Evolutionary conservation across 2,888 invertebrate species (phyloP).

Genomic region (Cataglyphis altisquamis): DNA sequence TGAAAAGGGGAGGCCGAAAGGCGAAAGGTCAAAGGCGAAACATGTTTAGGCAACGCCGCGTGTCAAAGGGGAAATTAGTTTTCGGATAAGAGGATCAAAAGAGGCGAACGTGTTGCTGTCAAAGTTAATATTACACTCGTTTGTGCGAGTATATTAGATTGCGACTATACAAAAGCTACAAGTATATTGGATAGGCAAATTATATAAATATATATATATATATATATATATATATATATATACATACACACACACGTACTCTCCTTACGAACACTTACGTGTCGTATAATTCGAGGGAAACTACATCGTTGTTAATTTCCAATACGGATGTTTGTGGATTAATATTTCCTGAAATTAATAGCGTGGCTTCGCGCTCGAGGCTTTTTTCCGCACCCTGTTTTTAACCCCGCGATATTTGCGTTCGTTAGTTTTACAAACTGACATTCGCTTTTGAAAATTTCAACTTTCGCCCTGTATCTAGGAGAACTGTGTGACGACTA

Average conservation of each 20-base stretch:
- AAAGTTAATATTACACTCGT: constrained; percentile 62
- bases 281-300: not conserved
- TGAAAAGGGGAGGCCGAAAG: constrained; percentile 37
- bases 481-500: not conserved
- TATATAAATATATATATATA: too few relatives aligned
- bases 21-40: constrained; percentile 64
- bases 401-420: constrained; percentile 24
- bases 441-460: constrained; percentile 62
- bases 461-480: constrained; percentile 61
- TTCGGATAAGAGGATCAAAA: constrained; percentile 66
- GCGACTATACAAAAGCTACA: constrained; percentile 12
- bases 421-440: constrained; percentile 66
- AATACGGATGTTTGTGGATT: constrained; percentile 28
- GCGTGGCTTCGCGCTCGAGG: constrained; percentile 8
- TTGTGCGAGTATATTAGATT: constrained; percentile 48
- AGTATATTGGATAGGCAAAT: not conserved
- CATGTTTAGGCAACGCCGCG: constrained; percentile 59
- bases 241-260: not conserved
- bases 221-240: too few relatives aligned
- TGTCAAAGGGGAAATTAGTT: constrained; percentile 70
- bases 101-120: constrained; percentile 44
- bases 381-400: constrained; percentile 41
- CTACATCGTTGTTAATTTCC: constrained; percentile 7
- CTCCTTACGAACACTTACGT: constrained; percentile 18
- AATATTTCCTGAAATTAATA: constrained; percentile 41